phyloP scores from a whole-genome alignment of 2,888 invertebrate species.

The Schizaphis graminum region DNA sequence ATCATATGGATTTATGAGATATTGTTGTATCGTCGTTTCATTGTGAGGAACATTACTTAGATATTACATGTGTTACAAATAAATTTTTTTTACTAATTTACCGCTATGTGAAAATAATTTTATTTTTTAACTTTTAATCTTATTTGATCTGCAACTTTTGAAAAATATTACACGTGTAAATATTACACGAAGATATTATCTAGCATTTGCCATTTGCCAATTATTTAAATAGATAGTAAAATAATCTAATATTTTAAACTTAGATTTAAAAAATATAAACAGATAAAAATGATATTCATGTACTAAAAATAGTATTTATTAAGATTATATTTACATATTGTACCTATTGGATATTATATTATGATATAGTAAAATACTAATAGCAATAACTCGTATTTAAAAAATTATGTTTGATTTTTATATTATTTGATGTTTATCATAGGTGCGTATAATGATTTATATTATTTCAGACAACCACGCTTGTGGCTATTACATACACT shows the following conservation, averaged over 20 bases:
- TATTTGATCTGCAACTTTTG: too few species aligned
- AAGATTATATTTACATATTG: background rate
- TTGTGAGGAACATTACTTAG: background rate
- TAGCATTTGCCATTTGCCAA: background rate
- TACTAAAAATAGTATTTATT: background rate
- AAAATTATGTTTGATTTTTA: background rate
- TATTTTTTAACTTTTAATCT: background rate
- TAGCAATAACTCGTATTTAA: background rate
- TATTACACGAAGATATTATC: background rate
- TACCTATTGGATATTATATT: background rate
- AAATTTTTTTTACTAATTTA: too few species aligned
- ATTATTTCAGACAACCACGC: background rate
- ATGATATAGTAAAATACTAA: background rate
- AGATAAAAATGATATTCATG: background rate
- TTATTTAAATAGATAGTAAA: background rate
- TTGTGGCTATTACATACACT: background rate
- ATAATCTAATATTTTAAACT: background rate
- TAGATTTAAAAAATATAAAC: background rate
- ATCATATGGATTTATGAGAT: too few species aligned
- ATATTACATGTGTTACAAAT: background rate
- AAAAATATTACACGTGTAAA: too few species aligned
- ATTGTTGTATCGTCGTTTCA: too few species aligned
- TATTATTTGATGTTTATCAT: background rate
- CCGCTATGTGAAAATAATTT: background rate
- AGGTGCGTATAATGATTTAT: background rate